Evolutionary conservation across 2,888 invertebrate genomes (phyloP).

Genomic region (Agrochola circellaris): DNA sequence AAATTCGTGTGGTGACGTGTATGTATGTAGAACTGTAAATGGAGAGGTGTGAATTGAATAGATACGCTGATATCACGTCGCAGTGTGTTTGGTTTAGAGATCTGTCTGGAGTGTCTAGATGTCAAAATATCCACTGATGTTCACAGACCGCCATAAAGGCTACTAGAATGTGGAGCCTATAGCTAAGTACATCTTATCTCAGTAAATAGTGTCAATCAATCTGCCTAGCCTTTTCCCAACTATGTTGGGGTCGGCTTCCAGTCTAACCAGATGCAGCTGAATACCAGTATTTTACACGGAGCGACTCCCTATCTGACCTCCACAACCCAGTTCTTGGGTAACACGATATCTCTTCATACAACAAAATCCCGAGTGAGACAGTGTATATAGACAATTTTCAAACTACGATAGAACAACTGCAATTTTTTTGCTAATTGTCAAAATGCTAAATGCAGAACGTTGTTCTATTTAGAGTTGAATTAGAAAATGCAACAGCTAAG

Average conservation of each 20-base stretch:
- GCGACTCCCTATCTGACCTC: too few relatives aligned
- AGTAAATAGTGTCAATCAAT: not conserved
- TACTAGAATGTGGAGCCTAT: not conserved
- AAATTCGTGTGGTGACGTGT: not conserved
- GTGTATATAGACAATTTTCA: not conserved
- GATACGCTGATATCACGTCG: slow-evolving; percentile 3
- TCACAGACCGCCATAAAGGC: not conserved
- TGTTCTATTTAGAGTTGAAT: not conserved
- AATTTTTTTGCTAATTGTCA: not conserved
- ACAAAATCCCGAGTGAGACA: not conserved
- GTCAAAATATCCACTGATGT: not conserved
- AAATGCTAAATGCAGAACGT: not conserved
- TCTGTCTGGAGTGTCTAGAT: not conserved
- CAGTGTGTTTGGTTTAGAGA: not conserved
- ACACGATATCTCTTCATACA: too few relatives aligned
- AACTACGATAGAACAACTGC: not conserved
- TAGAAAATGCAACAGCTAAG: not conserved
- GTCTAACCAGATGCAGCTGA: too few relatives aligned
- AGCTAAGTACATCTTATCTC: not conserved
- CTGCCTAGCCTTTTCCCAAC: too few relatives aligned
- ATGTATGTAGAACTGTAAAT: not conserved
- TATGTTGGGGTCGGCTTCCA: too few relatives aligned
- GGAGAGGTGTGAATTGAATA: slow-evolving; percentile 20
- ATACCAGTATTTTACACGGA: too few relatives aligned
- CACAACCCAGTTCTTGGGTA: too few relatives aligned